Conservation (phyloP, 1,140 invertebrate species). For the Chironomus striatipennis region DNA sequence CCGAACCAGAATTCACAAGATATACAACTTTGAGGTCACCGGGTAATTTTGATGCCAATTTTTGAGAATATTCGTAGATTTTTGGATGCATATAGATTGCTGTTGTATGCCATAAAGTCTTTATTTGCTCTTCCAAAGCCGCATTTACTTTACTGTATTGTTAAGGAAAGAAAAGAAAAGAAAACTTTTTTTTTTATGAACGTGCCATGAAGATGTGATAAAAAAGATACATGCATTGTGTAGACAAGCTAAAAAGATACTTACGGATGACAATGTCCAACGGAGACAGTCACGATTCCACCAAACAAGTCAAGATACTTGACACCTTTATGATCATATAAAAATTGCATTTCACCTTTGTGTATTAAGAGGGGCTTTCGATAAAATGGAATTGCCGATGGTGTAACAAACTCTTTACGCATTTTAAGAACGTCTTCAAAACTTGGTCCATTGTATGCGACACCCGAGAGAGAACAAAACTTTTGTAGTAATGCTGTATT, state of each 20-base stretch:
- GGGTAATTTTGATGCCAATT: slow-evolving; percentile 72
- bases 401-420: slow-evolving; percentile 55
- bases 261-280: slow-evolving; percentile 98
- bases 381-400: slow-evolving; percentile 67
- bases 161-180: background rate
- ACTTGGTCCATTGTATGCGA: slow-evolving; percentile 45
- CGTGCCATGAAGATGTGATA: too few species aligned
- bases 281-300: slow-evolving; percentile 92
- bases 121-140: slow-evolving; percentile 67
- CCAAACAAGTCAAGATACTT: slow-evolving; percentile 92
- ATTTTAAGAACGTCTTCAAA: slow-evolving; percentile 50
- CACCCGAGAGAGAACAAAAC: background rate
- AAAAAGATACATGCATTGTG: background rate
- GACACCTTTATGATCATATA: slow-evolving; percentile 78
- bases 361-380: slow-evolving; percentile 75
- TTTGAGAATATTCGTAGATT: slow-evolving; percentile 84
- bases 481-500: background rate
- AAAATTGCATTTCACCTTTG: slow-evolving; percentile 84
- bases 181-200: background rate
- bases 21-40: slow-evolving; percentile 82
- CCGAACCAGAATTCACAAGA: slow-evolving; percentile 92
- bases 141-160: slow-evolving; percentile 60
- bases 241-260: slow-evolving; percentile 39
- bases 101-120: slow-evolving; percentile 83
- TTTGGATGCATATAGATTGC: slow-evolving; percentile 83